Evolutionary conservation across 1,140 invertebrate species (phyloP), one percentile per base, ranked within the genome.

Genomic region (Proctacanthus coquilletti): DNA sequence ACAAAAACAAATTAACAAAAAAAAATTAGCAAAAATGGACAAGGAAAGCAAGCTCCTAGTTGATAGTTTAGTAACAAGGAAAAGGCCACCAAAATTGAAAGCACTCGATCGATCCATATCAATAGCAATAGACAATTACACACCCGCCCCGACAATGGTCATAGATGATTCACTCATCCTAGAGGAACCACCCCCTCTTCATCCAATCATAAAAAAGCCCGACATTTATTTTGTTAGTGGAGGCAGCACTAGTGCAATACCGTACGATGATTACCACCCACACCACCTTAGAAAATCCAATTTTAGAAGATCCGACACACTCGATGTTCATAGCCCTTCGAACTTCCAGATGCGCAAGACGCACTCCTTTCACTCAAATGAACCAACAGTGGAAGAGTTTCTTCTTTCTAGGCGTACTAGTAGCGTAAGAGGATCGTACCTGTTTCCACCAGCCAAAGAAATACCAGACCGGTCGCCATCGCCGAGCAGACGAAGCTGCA

Each of bases 311-410:
- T 59, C 56, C 32, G 56, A 60, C 44, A 60, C 56, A 34, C 53
- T 60, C 49, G 53, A 59, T 46, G 52, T 60, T 38, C 56, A 60
- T 52, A 52, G 53, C 45, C 48, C 51, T 53, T 52, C 53, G 47
- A 55, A 47, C 52, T 59, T 56, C 51, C 56, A 60, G 54, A 60
- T 60, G 56, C 55, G 55, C 48, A 60, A 60, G 45, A 56, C 56
- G 44, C 56, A 60, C 46, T 60, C 56, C 43, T 60, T 60, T 48
- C 56, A 60, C 18, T 4, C 38, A 19, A 33, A 33, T 11, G 20
- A 33, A 18, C 17, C 30, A 13, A 14, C 17, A 13, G n/a, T n/a
- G 3, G 20, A 13, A 11, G 38, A 39, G 13, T n/a, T 10, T 5
- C 13, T 31, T 18, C 15, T 6, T 10, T 19, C 27, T 3, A 30